Percentiles rank a stretch among this genome's conserved stretches.
Conservation (phyloP, 2,113 vertebrate genomes). For the Electrona antarctica region DNA sequence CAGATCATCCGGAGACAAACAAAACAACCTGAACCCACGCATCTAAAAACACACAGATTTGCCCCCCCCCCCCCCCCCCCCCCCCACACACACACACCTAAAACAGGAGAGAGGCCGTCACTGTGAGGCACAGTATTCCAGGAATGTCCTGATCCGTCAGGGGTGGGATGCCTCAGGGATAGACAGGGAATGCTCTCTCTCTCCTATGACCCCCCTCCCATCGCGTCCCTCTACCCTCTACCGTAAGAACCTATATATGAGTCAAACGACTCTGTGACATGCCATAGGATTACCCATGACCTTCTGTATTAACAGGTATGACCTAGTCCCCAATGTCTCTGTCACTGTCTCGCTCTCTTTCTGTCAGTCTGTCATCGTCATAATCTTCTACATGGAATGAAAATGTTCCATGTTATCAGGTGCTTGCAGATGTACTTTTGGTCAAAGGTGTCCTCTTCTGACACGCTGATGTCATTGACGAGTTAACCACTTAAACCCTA, state of each 20-base stretch:
- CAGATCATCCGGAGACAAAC: constrained; percentile 43
- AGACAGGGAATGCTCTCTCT: constrained; percentile 32
- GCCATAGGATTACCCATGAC: too few species aligned
- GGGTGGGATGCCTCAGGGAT: constrained; percentile 48
- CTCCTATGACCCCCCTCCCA: too few species aligned
- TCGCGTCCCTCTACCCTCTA: too few species aligned
- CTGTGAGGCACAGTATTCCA: constrained; percentile 60
- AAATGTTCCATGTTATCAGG: background rate
- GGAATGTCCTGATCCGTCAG: constrained; percentile 59
- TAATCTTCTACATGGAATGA: constrained; percentile 26
- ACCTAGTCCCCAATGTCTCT: too few species aligned
- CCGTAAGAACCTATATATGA: too few species aligned
- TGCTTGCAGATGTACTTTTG: background rate
- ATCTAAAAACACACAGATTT: constrained; percentile 56
- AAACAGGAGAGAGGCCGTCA: constrained; percentile 30
- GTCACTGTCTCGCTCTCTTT: background rate
- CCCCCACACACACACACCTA: background rate
- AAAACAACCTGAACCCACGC: constrained; percentile 49
- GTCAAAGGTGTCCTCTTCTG: constrained; percentile 1
- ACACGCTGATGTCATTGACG: constrained; percentile 19
- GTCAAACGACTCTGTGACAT: too few species aligned
- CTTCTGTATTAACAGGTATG: too few species aligned
- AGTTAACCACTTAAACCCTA: background rate
- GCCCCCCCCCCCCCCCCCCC: constrained; percentile 24
- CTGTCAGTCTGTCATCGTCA: background rate